Evolutionary conservation across 1,140 invertebrate species (phyloP), one percentile per base, ranked within the genome.

Genomic region (Eurosta solidaginis): DNA sequence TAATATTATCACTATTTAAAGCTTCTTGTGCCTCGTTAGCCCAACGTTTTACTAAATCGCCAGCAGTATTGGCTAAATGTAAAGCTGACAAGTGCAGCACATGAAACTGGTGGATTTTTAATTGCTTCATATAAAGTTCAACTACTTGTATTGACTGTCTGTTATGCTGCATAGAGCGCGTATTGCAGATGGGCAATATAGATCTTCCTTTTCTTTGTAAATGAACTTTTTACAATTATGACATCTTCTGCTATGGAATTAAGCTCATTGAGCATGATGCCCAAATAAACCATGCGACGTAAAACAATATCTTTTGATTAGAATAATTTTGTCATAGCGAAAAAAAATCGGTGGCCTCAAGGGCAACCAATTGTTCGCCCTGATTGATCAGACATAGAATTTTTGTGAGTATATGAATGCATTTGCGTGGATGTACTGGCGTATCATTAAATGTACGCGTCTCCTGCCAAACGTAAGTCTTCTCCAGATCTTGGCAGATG

Each of bases 121-220:
- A 98, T 89, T 99, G 97, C 88, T 99, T 99, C 97, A 99, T 99
- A 88, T 99, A 99, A 68, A 98, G 91, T 88, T 99, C 98, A 81
- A 99, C 98, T 10, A 97, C 95, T 89, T 99, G 96, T 25, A 99
- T 22, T 93, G 95, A 88, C 93, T 93, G 90, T 99, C 98, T 5
- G 97, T 99, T 74, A 99, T 99, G 80, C 96, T 97, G 88, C 98
- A 99, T 0, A 99, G 89, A 0, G 98, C 97, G 82, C 98, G 90
- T 78, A 99, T 99, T 27, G 98, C 97, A 20, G 98, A 95, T 7
- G 97, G 96, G 81, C 98, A 89, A 85, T 99, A 99, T 59, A 97
- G 89, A 89, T 99, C 97, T 88, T 99, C 98, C 84, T 97, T 97
- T 1, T 98, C 87, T 99, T 99, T 7, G 98, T 99, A 68, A 99